Base-by-base conservation (phyloP, 2,888 invertebrate species). In the Scelioninae gen. 1 region DNA sequence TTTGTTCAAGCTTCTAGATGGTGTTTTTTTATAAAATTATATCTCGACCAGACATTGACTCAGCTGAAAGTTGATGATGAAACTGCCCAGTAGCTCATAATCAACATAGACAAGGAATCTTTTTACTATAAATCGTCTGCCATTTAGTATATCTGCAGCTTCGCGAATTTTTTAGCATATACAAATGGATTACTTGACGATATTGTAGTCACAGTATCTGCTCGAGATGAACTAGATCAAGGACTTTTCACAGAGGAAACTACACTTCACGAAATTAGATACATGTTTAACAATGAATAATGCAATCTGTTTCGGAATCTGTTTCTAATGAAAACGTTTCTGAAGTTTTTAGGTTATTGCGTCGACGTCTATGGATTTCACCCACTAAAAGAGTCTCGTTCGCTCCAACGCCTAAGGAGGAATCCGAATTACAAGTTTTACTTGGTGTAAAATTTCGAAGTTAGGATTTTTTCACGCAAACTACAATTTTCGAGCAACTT, bases 131-230 rank as follows among this genome's bases (percentile, higher is more conserved):
- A 1, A 23, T 23, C 23, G 23, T 23, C 1, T 23, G 4, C 23
- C 23, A 23, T 47, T 47, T 47, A 10, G 45, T 6, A 78, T 86
- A 1, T 81, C 72, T 15, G 38, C 78, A n/a, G 84, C 85, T 1
- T 80, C 78, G 5, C 80, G 66, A 1, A 63, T 79, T 8, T 84
- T 84, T 40, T 82, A 84, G 53, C 29, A 65, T 68, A 81, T 82
- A n/a, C n/a, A n/a, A 69, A 88, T 84, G 58, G 72, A 43, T 45
- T 74, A 7, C 38, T 72, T 6, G 51, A 74, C 10, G 65, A 55
- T 49, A 56, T 79, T 29, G 31, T 78, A 7, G 34, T 71, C 0
- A n/a, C 47, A 9, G 60, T 51, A 2, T 15, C 23, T 32, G 45
- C 29, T 0, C 4, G 10, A 13, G 43, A 51, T 23, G 51, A 60